Conservation (phyloP, 2,113 vertebrate genomes). For the Zingel zingel region DNA sequence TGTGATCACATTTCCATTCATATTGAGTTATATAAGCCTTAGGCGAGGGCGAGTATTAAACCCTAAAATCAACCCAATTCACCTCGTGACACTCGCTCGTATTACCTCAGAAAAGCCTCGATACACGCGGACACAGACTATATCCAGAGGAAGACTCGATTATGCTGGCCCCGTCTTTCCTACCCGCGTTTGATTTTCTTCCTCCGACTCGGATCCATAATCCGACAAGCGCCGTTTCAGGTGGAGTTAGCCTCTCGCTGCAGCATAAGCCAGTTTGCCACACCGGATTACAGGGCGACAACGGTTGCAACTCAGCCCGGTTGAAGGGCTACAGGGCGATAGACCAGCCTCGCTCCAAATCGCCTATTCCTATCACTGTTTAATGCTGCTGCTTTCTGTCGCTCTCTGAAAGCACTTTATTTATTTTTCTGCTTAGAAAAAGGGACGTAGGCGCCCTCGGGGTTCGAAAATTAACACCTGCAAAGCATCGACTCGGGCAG, state of each 20-base stretch:
- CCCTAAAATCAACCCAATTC: conserved; percentile 50
- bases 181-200: conserved; percentile 28
- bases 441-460: neutral
- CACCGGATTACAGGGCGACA: conserved; percentile 60
- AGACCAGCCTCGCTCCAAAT: conserved; percentile 9
- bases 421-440: conserved; percentile 6
- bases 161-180: conserved; percentile 26
- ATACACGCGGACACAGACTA: conserved; percentile 6
- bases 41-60: conserved; percentile 37
- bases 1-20: conserved; percentile 65
- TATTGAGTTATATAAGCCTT: conserved; percentile 53
- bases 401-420: neutral
- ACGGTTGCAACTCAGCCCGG: conserved; percentile 31
- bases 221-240: conserved; percentile 43
- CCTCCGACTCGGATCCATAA: conserved; percentile 37
- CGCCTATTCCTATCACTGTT: neutral
- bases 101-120: conserved; percentile 20
- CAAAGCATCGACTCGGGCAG: neutral
- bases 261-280: conserved; percentile 56
- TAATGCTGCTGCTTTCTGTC: neutral
- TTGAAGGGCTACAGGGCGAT: neutral
- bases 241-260: conserved; percentile 51
- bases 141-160: conserved; percentile 41
- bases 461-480: conserved; percentile 48
- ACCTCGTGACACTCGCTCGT: conserved; percentile 16